These are phyloP conservation scores for Coenonympha glycerion DNA, from an alignment of 2,888 invertebrate genomes.

Conservation along the genomic window DNA sequence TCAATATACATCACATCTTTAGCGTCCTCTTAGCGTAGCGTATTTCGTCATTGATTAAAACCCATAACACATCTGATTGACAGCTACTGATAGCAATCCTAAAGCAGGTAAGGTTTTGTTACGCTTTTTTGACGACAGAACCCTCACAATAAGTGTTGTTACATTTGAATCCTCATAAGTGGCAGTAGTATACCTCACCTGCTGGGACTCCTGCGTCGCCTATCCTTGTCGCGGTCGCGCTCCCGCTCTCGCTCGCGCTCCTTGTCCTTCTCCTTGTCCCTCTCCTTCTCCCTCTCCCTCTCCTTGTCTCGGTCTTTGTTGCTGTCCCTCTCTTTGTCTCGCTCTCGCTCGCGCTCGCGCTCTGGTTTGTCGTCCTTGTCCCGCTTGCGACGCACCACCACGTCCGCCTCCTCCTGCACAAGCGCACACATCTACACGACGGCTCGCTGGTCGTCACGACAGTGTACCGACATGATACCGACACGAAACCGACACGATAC, in stretches of 20 bases:
- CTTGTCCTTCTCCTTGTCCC: slow-evolving; percentile 67
- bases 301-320: slow-evolving; percentile 33
- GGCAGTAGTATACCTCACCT: background rate
- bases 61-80: too few relatives aligned
- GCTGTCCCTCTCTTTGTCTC: slow-evolving; percentile 40
- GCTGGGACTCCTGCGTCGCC: slow-evolving; percentile 23
- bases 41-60: too few relatives aligned
- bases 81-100: too few relatives aligned
- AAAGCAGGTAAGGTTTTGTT: too few relatives aligned
- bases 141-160: too few relatives aligned
- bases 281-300: slow-evolving; percentile 40
- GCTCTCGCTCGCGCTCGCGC: slow-evolving; percentile 33
- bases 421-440: slow-evolving; percentile 21
- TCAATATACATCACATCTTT: too few relatives aligned
- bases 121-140: too few relatives aligned
- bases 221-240: slow-evolving; percentile 58
- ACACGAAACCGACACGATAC: background rate
- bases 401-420: slow-evolving; percentile 81
- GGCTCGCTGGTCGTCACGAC: background rate
- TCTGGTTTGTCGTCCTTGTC: slow-evolving; percentile 45
- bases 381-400: slow-evolving; percentile 71
- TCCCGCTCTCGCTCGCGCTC: slow-evolving; percentile 55
- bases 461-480: background rate
- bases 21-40: too few relatives aligned
- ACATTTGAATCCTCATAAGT: too few relatives aligned